These are phyloP conservation scores for Cactoblastis cactorum DNA, from an alignment of 2,888 invertebrate genomes.

Conservation along the genomic window DNA sequence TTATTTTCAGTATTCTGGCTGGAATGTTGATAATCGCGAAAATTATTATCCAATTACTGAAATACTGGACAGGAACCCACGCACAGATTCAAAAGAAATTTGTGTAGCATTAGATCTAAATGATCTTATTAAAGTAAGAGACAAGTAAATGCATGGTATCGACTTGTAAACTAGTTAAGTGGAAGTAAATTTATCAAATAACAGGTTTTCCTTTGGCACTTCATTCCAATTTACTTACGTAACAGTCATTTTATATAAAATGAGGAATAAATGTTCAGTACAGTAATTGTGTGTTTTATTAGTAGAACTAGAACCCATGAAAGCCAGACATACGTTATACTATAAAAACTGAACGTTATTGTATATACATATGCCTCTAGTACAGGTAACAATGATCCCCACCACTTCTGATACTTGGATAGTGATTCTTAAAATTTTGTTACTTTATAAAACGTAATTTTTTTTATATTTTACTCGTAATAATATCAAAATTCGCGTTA, in stretches of 20 bases:
- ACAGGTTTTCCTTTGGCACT: slow-evolving; percentile 61
- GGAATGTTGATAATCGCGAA: slow-evolving; percentile 80
- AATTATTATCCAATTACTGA: slow-evolving; percentile 80
- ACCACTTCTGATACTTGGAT: no score
- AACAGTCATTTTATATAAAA: slow-evolving; percentile 66
- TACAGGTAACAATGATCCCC: no score
- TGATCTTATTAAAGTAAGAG: slow-evolving; percentile 76
- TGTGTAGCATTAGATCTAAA: slow-evolving; percentile 77
- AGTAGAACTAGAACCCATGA: no score
- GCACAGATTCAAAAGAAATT: slow-evolving; percentile 75
- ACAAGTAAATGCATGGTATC: slow-evolving; percentile 65
- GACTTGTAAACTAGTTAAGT: slow-evolving; percentile 67
- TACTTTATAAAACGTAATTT: no score
- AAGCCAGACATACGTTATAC: no score
- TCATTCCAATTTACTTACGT: slow-evolving; percentile 74
- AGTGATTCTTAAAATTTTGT: no score
- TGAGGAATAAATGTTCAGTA: slow-evolving; percentile 70
- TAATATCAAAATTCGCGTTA: no score
- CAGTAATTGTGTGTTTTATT: slow-evolving; percentile 41
- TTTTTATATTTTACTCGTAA: no score
- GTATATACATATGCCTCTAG: no score
- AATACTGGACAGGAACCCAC: slow-evolving; percentile 74
- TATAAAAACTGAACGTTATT: no score
- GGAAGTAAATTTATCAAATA: slow-evolving; percentile 60
- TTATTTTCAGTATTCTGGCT: slow-evolving; percentile 78